Evolutionary conservation across 2,888 invertebrate genomes (phyloP).

Genomic region (Tenthredo mesomela): DNA sequence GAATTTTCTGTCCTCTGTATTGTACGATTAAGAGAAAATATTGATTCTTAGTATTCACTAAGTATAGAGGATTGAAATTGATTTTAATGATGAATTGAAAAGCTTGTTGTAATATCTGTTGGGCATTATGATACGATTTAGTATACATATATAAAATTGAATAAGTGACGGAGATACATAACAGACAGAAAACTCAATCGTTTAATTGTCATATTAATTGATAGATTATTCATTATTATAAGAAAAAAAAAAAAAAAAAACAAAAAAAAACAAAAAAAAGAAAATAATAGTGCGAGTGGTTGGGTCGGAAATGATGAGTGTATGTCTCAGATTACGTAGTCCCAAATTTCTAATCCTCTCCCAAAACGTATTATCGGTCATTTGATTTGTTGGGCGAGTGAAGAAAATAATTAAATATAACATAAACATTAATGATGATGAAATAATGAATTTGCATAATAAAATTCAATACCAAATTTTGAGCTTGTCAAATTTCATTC

Average conservation of each 20-base stretch:
- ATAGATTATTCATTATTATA: slow-evolving; percentile 34
- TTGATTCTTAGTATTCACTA: neutral
- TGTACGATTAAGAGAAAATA: neutral
- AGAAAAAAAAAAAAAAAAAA: neutral
- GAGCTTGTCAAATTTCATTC: neutral
- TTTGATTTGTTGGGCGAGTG: slow-evolving; percentile 39
- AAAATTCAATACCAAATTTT: slow-evolving; percentile 55
- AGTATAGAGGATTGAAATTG: neutral
- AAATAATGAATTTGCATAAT: slow-evolving; percentile 67
- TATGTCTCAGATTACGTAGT: slow-evolving; percentile 46
- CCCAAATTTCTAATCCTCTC: slow-evolving; percentile 39
- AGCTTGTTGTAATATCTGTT: slow-evolving; percentile 4
- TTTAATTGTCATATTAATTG: slow-evolving; percentile 13
- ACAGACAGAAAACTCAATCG: slow-evolving; percentile 45
- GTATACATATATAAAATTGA: neutral
- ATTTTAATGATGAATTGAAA: neutral
- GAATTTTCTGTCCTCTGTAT: slow-evolving; percentile 50
- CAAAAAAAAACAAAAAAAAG: neutral
- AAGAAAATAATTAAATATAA: slow-evolving; percentile 48
- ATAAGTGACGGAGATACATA: neutral
- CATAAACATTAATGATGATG: slow-evolving; percentile 60
- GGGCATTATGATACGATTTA: neutral
- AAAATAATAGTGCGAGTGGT: slow-evolving; percentile 16
- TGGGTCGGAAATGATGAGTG: neutral
- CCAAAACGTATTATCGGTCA: slow-evolving; percentile 25